phyloP scores from a whole-genome alignment of 2,797 vertebrate genomes.

The Rhincodon typus region DNA sequence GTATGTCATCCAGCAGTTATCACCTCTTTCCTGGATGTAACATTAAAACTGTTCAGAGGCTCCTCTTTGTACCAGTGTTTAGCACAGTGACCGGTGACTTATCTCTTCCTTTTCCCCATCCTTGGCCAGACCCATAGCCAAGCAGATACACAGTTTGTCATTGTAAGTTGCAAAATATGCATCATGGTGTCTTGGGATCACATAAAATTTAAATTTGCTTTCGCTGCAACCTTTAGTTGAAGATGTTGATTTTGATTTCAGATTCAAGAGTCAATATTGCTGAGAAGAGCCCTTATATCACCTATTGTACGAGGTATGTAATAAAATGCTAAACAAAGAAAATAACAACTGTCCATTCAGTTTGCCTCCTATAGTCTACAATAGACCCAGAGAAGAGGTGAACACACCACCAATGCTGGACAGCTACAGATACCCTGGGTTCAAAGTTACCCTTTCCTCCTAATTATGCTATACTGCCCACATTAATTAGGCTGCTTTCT shows the following conservation, averaged over 20 bases:
- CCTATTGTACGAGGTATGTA: background rate
- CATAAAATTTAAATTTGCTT: constrained; percentile 8
- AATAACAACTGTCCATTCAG: background rate
- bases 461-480: too few relatives aligned
- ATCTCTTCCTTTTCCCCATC: too few relatives aligned
- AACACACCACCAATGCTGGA: background rate
- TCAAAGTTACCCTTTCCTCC: background rate
- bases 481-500: too few relatives aligned
- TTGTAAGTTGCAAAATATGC: background rate
- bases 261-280: background rate
- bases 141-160: background rate
- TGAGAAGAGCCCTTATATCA: background rate
- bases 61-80: background rate
- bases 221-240: background rate
- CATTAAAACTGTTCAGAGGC: background rate
- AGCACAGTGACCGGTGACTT: background rate
- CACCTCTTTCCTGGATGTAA: constrained; percentile 1
- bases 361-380: background rate
- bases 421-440: background rate
- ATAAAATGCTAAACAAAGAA: background rate
- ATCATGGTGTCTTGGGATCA: background rate
- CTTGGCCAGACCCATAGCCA: background rate
- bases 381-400: background rate
- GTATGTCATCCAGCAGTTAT: background rate
- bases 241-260: background rate